Base-by-base conservation (phyloP, 2,888 invertebrate genomes). In the Aphodius granarius region DNA sequence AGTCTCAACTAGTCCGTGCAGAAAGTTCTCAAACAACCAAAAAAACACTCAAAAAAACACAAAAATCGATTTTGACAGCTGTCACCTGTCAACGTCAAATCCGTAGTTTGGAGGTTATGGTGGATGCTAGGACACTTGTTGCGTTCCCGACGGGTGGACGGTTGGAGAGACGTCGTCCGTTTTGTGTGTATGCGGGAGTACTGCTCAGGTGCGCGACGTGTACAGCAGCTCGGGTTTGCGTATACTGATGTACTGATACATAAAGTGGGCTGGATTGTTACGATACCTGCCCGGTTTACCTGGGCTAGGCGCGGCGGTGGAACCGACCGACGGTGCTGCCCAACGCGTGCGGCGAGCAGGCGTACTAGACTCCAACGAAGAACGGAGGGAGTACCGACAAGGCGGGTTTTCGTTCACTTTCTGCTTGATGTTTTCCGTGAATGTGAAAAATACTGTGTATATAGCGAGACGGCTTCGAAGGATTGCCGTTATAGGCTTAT, bases 241-340 rank as follows among this genome's bases (percentile, higher is more conserved):
- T 80, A 81, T 81, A 84, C 84, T 83, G 83, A 82, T 80, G 81
- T 81, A 83, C 84, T 83, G 83, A 82, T 81, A 82, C 82, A 80
- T 80, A 80, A 80, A 81, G 83, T 83, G 81, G 83, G 83, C 82
- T 81, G 80, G 81, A 80, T 82, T 82, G 82, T 81, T 81, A 82
- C 83, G 81, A 83, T 84, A 81, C 81, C 84, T 83, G 81, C 80
- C 82, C 79, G 79, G 76, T 81, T 81, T 83, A 82, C 82, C 81
- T 82, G 80, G n/a, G 43, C 43, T 43, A 43, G 43, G 43, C 43
- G 43, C 43, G 43, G 43, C 43, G 43, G 78, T 77, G 68, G 68
- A 68, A 68, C 21, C 80, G 81, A 81, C 76, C 76, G 73, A 78
- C 77, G 78, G 80, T 79, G 80, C 80, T 78, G 77, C 76, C 78